Evolutionary conservation across 2,888 invertebrate species (phyloP), one percentile per base, ranked within the genome.

Genomic region (Campoplex nolae): DNA sequence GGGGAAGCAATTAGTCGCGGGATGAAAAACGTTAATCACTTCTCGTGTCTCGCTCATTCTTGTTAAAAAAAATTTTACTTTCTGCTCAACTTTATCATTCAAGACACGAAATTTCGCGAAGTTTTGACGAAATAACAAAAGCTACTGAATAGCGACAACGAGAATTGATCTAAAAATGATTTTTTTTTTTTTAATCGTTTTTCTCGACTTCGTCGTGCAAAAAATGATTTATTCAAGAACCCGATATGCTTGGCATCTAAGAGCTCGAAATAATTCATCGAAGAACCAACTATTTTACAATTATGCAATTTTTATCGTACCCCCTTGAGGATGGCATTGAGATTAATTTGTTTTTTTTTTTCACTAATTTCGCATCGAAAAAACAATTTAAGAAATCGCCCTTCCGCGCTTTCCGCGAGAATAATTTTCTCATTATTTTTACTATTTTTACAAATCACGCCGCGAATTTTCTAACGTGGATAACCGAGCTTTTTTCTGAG

Each of bases 1-100:
- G 91, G 90, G 93, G 76, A 92, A 93, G 92, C 91, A 73, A 77
- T 73, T 62, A 48, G 90, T 90, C 90, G 91, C 90, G 88, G 90
- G 88, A 89, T 89, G 88, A 90, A 90, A 88, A 89, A 90, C 87
- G 83, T 90, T 89, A 89, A 74, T 78, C 73, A 65, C 80, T 90
- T 81, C 83, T 84, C 76, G 65, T 82, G 32, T 67, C 68, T 76
- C 79, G 74, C 45, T 80, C 28, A 13, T 13, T 38, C 38, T 73
- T 32, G 51, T 65, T 42, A 45, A 65, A 79, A 65, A 42, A n/a
- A 45, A 65, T 11, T 1, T 45, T 56, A 13, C 48, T 65, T 67
- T 28, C 23, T 18, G n/a, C 35, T 80, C 42, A 4, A 7, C 42
- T 42, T 42, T 70, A 51, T 48, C 54, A 48, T 54, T 62, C 42